phyloP scores from a whole-genome alignment of 2,113 vertebrate species.

The Muntiacus muntjak region DNA sequence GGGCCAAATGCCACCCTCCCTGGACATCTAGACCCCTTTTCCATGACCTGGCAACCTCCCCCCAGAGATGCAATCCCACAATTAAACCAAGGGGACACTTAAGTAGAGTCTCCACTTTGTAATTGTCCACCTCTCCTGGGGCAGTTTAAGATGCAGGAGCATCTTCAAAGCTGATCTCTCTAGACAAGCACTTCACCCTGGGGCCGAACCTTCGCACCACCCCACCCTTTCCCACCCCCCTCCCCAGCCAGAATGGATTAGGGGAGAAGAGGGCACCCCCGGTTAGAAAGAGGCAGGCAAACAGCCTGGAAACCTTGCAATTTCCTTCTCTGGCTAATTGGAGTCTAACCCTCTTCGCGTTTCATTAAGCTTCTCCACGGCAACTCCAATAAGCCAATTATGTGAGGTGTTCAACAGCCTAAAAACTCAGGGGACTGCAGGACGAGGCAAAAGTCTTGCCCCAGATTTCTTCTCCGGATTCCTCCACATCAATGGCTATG shows the following conservation, averaged over 20 bases:
- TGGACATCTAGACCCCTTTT: background rate
- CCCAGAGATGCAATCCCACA: background rate
- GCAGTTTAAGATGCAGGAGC: background rate
- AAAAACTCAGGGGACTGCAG: background rate
- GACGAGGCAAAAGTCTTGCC: background rate
- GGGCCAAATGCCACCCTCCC: background rate
- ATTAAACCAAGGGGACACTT: background rate
- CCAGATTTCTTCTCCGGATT: background rate
- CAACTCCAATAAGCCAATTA: background rate
- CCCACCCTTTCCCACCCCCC: background rate
- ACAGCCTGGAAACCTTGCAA: fast-evolving
- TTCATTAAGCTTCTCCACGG: background rate
- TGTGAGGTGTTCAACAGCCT: background rate
- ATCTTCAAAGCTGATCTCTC: background rate
- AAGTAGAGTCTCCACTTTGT: background rate
- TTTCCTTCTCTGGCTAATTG: background rate
- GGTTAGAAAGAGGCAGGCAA: background rate
- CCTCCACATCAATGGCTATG: background rate
- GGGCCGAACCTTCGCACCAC: background rate
- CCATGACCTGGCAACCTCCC: background rate
- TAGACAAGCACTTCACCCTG: background rate
- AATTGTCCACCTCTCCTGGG: background rate
- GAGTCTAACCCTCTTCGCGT: background rate
- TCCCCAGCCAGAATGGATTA: background rate
- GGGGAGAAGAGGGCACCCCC: background rate